Evolutionary conservation across 2,113 vertebrate genomes (phyloP).

Genomic region (Pandion haliaetus): DNA sequence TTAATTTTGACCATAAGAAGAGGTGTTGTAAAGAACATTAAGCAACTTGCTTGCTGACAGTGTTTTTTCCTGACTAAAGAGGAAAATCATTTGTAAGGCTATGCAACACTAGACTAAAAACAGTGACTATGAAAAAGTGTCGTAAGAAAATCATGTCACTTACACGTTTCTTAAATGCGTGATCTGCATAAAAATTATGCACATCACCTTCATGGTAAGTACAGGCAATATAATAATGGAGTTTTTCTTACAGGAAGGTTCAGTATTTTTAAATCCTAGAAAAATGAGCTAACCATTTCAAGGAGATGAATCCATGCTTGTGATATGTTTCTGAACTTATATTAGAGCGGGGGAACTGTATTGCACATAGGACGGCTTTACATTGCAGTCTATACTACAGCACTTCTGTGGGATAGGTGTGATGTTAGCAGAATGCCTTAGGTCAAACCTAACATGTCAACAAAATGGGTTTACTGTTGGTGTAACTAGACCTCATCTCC

Average conservation of each 20-base stretch:
- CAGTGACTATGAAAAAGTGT: neutral
- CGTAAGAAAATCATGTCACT: neutral
- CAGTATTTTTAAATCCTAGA: neutral
- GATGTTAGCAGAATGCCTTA: neutral
- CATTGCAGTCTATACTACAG: neutral
- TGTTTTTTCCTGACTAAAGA: constrained; percentile 12
- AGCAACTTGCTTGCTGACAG: constrained; percentile 16
- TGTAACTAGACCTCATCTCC: constrained; percentile 19
- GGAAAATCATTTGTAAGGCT: neutral
- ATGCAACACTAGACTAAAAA: neutral
- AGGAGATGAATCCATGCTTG: neutral
- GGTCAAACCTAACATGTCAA: constrained; percentile 15
- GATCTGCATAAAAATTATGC: neutral
- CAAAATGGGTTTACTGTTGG: neutral
- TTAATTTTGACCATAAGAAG: constrained; percentile 57
- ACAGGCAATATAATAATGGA: neutral
- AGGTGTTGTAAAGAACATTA: constrained; percentile 38
- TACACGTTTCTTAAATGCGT: neutral
- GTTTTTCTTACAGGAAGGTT: neutral
- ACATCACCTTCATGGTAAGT: neutral
- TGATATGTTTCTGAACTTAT: neutral
- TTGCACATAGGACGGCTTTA: neutral
- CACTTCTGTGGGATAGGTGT: neutral
- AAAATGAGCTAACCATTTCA: neutral
- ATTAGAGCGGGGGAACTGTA: neutral